Evolutionary conservation across 2,888 invertebrate species (phyloP).

Genomic region (Brachylomia viminalis): DNA sequence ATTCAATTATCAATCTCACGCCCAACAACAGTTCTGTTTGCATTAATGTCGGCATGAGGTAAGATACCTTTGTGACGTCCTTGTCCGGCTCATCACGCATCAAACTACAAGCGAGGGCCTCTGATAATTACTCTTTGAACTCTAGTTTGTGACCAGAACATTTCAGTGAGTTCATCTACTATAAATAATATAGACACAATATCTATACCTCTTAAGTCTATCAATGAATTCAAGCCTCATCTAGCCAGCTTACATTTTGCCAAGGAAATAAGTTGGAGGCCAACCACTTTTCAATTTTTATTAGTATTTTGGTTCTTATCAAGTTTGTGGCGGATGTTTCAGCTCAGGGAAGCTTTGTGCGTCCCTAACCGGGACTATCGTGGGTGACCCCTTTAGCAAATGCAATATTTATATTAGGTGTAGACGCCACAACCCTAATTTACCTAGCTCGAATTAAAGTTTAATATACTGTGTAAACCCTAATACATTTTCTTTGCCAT

Average conservation of each 20-base stretch:
- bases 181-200: conserved; percentile 16
- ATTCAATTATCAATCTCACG: conserved; percentile 76
- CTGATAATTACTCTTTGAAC: conserved; percentile 24
- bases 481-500: conserved; percentile 12
- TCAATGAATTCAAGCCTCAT: conserved; percentile 37
- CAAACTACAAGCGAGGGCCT: conserved; percentile 18
- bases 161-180: not conserved
- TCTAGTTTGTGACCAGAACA: not conserved
- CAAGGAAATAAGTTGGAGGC: conserved; percentile 29
- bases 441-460: not conserved
- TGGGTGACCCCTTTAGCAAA: conserved; percentile 20
- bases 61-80: conserved; percentile 27
- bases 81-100: conserved; percentile 11
- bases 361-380: conserved; percentile 16
- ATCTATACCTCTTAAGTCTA: not conserved
- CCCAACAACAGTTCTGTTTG: conserved; percentile 64
- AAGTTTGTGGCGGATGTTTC: conserved; percentile 38
- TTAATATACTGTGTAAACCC: not conserved
- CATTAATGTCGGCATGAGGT: conserved; percentile 56
- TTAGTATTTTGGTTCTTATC: conserved; percentile 14
- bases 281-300: conserved; percentile 42
- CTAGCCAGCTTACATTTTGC: conserved; percentile 27
- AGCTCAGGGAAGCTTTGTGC: conserved; percentile 11
- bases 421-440: not conserved
- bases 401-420: conserved; percentile 9